phyloP scores from a whole-genome alignment of 2,797 vertebrate genomes.

The Sciurus carolinensis region DNA sequence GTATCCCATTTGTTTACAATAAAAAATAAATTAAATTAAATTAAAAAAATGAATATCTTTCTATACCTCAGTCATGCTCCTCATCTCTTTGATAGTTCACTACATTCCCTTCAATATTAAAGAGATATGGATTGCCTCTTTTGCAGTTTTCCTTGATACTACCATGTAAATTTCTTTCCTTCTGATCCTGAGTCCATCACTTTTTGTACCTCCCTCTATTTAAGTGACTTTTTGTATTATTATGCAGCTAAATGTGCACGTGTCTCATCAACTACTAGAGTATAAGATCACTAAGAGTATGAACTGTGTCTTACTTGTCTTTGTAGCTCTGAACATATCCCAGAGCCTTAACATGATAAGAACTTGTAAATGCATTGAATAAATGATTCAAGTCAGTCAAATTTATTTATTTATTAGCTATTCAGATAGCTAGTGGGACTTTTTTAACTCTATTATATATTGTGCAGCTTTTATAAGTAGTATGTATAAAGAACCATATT shows the following conservation, averaged over 20 bases:
- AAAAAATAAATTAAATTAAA: no score
- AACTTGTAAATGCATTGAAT: neutral
- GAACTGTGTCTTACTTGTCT: neutral
- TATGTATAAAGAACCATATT: neutral
- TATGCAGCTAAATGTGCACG: neutral
- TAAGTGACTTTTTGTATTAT: neutral
- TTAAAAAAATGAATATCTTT: neutral
- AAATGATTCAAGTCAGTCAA: slow-evolving; percentile 46
- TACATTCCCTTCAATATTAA: slow-evolving; percentile 44
- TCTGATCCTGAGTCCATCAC: neutral
- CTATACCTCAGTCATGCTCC: neutral
- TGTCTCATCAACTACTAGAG: neutral
- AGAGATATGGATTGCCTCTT: neutral
- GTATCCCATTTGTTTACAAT: no score
- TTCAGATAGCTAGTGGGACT: slow-evolving; percentile 18
- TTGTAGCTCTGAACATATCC: neutral
- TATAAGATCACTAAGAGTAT: neutral
- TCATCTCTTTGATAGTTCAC: neutral
- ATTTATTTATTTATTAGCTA: neutral
- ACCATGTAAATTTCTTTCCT: neutral
- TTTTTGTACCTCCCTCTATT: neutral
- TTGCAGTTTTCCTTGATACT: neutral
- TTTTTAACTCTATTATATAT: neutral
- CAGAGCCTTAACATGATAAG: slow-evolving; percentile 41
- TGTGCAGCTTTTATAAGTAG: neutral